Evolutionary conservation across 1,140 invertebrate genomes (phyloP).

Genomic region (Ericerus pela): DNA sequence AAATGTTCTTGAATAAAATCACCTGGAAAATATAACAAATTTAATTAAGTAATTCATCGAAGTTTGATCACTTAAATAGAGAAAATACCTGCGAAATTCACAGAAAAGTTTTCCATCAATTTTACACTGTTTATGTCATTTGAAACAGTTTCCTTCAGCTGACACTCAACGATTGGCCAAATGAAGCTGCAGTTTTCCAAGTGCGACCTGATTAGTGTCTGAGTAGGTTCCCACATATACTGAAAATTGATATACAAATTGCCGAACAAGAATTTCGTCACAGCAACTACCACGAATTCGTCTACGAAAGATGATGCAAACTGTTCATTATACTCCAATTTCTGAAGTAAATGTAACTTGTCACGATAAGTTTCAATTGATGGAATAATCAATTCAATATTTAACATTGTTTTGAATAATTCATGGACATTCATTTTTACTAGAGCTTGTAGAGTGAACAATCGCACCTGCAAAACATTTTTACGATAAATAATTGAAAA

Average conservation of each 20-base stretch:
- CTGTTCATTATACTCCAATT: conserved; percentile 36
- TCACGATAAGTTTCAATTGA: conserved; percentile 61
- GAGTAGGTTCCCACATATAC: conserved; percentile 70
- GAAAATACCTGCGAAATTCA: no score
- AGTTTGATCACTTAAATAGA: no score
- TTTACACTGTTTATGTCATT: background rate
- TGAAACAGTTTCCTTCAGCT: conserved; percentile 38
- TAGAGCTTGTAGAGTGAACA: conserved; percentile 53
- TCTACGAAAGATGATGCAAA: conserved; percentile 2
- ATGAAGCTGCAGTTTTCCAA: conserved; percentile 37
- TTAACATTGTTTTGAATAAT: conserved; percentile 49
- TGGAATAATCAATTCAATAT: conserved; percentile 47
- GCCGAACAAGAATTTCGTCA: conserved; percentile 63
- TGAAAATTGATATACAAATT: conserved; percentile 74
- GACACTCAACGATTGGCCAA: conserved; percentile 56
- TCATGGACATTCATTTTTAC: conserved; percentile 19
- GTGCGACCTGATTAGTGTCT: conserved; percentile 47
- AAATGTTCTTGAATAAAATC: conserved; percentile 7
- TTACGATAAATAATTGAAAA: background rate
- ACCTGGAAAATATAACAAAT: background rate
- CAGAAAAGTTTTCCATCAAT: background rate
- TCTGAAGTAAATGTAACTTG: conserved; percentile 54
- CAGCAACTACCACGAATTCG: conserved; percentile 25
- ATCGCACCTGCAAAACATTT: conserved; percentile 41
- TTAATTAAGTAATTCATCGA: no score